Evolutionary conservation across 2,113 vertebrate species (phyloP).

Genomic region (Pachycephala philippinensis): DNA sequence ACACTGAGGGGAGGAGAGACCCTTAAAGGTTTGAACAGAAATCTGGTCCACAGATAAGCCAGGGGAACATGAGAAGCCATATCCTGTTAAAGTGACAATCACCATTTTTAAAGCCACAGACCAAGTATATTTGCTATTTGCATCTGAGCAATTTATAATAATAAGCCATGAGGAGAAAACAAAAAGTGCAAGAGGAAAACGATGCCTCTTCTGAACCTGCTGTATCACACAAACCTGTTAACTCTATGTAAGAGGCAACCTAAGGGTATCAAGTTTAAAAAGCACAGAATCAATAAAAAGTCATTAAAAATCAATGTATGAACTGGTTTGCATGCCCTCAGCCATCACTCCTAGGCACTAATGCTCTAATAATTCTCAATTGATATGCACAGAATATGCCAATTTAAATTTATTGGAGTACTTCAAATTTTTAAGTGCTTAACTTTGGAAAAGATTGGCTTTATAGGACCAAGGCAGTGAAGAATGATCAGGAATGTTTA

Average conservation of each 20-base stretch:
- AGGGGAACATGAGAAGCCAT: background rate
- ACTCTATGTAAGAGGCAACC: conserved; percentile 56
- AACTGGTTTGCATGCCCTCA: conserved; percentile 69
- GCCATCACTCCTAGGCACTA: conserved; percentile 68
- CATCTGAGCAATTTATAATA: background rate
- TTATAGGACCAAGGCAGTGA: conserved; percentile 45
- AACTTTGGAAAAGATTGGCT: conserved; percentile 72
- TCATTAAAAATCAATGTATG: conserved; percentile 78
- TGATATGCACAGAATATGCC: conserved; percentile 74
- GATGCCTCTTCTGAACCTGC: background rate
- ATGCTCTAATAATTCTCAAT: conserved; percentile 76
- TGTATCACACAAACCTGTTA: background rate
- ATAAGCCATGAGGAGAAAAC: background rate
- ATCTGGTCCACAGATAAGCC: background rate
- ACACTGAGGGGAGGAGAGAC: background rate
- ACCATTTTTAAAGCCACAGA: conserved; percentile 8
- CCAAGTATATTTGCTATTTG: conserved; percentile 6
- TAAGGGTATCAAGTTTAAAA: conserved; percentile 70
- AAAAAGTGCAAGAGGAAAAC: background rate
- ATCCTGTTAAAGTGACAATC: background rate
- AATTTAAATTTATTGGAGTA: conserved; percentile 78
- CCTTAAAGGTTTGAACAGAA: conserved; percentile 30
- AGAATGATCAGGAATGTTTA: conserved; percentile 66
- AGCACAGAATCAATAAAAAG: conserved; percentile 75
- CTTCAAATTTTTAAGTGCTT: conserved; percentile 75